Base-by-base conservation (phyloP, 1,140 invertebrate species). In the Drosophila insularis region DNA sequence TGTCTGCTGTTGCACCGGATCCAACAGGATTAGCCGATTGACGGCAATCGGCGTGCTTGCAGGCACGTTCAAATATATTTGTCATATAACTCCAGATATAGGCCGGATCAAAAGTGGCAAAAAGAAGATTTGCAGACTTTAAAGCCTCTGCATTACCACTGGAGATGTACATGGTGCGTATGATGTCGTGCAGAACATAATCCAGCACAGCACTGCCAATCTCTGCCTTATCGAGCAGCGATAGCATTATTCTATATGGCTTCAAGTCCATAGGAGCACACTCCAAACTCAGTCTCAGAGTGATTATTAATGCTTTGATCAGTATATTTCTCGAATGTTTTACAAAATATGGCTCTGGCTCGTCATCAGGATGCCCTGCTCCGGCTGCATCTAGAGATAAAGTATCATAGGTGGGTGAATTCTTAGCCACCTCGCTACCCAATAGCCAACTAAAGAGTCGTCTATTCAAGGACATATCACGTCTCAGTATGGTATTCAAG, bases 391-490 rank as follows among this genome's bases (percentile, higher is more conserved):
- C 84, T 40, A 84, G 70, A 2, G 76, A 85, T 6, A 78, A 68
- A 4, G 81, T 76, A 53, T 92, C 89, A 14, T 91, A 91, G 14
- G 92, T 93, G 46, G 94, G 90, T 37, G 94, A 93, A 37, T 93
- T 93, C 65, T 93, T 93, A 72, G 94, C 94, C 13, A 95, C 93
- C 92, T 97, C 96, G 17, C 93, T 94, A 14, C 96, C 96, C 55
- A 97, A 92, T 13, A 98, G 92, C 97, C 97, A 98, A 3, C 95
- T 95, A 91, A 96, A 97, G 14, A 98, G 92, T 37, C 97, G 93
- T 68, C 97, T 94, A 92, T 98, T 99, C 13, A 99, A 93, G 53
- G 97, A 98, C 96, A 98, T 98, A 90, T 99, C 98, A 74, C 98
- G 93, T 53, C 98, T 92, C 10, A 99, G 92, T 68, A 99, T 95